Conservation (phyloP, 1,140 invertebrate species). For the Drosophila lacteicornis region DNA sequence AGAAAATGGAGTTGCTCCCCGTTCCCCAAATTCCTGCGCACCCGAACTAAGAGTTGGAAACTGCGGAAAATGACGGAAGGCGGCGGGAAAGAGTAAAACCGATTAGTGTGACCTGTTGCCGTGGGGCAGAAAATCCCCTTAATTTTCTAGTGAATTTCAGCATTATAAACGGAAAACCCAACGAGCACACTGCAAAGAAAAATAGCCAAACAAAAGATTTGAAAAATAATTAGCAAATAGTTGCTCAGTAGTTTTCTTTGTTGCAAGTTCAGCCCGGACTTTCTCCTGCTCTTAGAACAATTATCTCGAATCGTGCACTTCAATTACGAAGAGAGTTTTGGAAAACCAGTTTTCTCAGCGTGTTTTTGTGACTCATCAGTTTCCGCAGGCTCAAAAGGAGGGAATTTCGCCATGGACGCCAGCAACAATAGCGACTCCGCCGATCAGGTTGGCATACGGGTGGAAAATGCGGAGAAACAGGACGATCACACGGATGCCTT, state of each 20-base stretch:
- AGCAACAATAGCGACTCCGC: conserved; percentile 55
- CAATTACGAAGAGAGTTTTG: background rate
- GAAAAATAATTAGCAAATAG: conserved; percentile 21
- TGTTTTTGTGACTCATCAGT: conserved; percentile 67
- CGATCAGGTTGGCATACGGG: conserved; percentile 72
- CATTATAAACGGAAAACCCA: no score
- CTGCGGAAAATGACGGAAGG: no score
- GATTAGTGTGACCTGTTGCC: no score
- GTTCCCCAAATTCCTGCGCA: no score
- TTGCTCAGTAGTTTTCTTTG: conserved; percentile 48
- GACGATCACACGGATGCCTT: conserved; percentile 73
- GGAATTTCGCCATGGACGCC: conserved; percentile 65
- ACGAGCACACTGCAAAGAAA: no score
- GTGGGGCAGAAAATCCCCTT: no score
- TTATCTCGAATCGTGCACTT: conserved; percentile 16
- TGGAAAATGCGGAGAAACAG: conserved; percentile 49
- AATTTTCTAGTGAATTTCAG: no score
- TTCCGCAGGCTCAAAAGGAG: conserved; percentile 40
- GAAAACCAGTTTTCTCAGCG: conserved; percentile 36
- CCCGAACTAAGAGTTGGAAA: no score
- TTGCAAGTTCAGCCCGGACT: conserved; percentile 22
- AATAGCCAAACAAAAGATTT: conserved; percentile 3
- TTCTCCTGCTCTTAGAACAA: background rate
- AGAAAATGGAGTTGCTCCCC: no score
- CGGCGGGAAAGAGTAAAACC: no score